Evolutionary conservation across 1,140 invertebrate genomes (phyloP).

Genomic region (Drosophila trapezifrons): DNA sequence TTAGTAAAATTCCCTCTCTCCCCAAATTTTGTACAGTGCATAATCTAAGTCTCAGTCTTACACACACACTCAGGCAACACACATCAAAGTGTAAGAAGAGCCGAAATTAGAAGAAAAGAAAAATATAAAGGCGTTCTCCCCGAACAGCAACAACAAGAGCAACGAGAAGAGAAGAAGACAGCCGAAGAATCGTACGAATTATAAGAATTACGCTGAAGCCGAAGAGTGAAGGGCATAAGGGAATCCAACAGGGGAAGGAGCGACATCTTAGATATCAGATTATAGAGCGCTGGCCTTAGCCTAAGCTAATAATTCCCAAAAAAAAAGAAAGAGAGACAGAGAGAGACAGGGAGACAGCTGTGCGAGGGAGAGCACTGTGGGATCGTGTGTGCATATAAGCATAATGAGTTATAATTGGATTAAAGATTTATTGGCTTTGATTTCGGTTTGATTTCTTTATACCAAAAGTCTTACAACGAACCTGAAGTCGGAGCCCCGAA

Average conservation of each 20-base stretch:
- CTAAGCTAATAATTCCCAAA: constrained; percentile 72
- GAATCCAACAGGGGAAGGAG: constrained; percentile 6
- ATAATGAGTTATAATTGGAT: constrained; percentile 83
- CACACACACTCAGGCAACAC: constrained; percentile 9
- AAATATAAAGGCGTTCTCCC: constrained; percentile 65
- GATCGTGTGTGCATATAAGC: constrained; percentile 69
- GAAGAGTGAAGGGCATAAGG: not conserved
- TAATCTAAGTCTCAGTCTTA: constrained; percentile 9
- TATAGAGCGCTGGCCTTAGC: constrained; percentile 68
- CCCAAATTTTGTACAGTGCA: constrained; percentile 42
- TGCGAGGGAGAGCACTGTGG: constrained; percentile 32
- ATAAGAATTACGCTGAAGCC: constrained; percentile 76
- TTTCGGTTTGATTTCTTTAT: constrained; percentile 62
- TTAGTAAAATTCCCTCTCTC: not conserved
- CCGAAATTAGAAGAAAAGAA: constrained; percentile 58
- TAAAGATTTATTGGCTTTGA: constrained; percentile 78
- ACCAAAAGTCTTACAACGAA: constrained; percentile 49
- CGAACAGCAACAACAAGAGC: constrained; percentile 22
- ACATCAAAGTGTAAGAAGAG: constrained; percentile 33
- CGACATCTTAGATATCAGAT: constrained; percentile 79
- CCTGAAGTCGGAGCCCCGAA: constrained; percentile 4
- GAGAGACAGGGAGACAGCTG: not conserved
- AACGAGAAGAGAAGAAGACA: constrained; percentile 19
- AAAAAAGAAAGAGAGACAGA: not conserved
- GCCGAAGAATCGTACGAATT: constrained; percentile 69